Evolutionary conservation across 2,888 invertebrate species (phyloP), one percentile per base, ranked within the genome.

Genomic region (Microchrysa polita): DNA sequence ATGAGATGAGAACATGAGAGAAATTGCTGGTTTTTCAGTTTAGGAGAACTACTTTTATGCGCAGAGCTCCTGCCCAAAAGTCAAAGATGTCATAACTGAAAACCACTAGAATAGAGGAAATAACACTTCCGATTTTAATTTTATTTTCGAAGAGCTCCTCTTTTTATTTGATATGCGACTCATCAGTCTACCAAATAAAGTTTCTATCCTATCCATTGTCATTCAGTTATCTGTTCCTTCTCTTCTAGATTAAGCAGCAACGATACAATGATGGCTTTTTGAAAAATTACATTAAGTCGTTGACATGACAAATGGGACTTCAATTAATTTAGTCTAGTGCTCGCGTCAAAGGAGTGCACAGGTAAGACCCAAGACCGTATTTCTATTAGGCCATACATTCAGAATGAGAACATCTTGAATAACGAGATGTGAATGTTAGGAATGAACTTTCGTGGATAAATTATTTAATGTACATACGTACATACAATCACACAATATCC

Each of bases 291-390:
- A 69, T 69, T 69, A 69, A 69, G 42, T 69, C 53, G 69, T 69
- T 69, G 57, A 69, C 55, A 69, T 69, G 69, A 69, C 69, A 69
- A 55, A 69, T 69, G 69, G 42, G 57, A 42, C 69, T 57, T 42
- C 69, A 69, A 69, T 69, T 69, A 69, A 69, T 57, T 69, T 55
- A 57, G 23, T 65, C 22, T 20, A 67, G 53, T 34, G 23, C 27
- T 2, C 27, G 27, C 40, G 23, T 34, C n/a, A 69, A 55, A 69
- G 20, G 34, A 18, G 57, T 48, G 16, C 12, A 65, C 44, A 57
- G 48, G 65, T 65, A 65, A 65, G 22, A 34, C 27, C 7, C 7
- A 34, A 2, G 27, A 34, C 4, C 7, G 7, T 34, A n/a, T 42
- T 22, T 65, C 67, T 22, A 27, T 27, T 53, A 27, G 22, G 67